Evolutionary conservation across 37 sponge, comb jelly and placozoan species (phyloP).

Genomic region (Agelas oroides): DNA sequence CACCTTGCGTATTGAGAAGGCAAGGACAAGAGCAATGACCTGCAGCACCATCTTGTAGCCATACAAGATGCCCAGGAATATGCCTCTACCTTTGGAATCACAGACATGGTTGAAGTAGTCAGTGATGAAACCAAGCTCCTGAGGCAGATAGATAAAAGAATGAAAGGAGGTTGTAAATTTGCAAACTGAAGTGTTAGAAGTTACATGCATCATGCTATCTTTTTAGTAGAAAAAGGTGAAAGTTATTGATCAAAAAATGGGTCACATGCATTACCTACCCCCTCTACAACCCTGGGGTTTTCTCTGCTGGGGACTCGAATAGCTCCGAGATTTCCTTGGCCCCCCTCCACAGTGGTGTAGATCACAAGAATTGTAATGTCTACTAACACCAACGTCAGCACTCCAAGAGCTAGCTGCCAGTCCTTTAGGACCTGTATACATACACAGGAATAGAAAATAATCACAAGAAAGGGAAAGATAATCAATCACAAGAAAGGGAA

Average conservation of each 20-base stretch:
- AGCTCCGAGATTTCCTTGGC: not conserved
- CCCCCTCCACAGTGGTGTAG: not conserved
- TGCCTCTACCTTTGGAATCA: not conserved
- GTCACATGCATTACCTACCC: not conserved
- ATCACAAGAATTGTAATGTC: constrained; percentile 1
- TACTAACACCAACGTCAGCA: constrained; percentile 10
- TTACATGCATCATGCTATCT: no score
- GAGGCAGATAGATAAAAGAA: not conserved
- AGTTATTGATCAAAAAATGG: no score
- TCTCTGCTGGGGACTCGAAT: constrained; percentile 8
- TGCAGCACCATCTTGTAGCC: constrained; percentile 15
- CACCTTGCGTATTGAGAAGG: constrained; percentile 37
- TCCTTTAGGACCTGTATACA: not conserved
- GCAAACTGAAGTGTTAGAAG: no score
- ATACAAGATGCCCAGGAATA: constrained; percentile 3
- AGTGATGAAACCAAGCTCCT: not conserved
- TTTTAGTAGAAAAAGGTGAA: no score
- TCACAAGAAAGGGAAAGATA: constrained; percentile 11
- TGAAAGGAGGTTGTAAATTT: no score
- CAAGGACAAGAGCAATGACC: constrained; percentile 20
- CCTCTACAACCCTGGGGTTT: not conserved
- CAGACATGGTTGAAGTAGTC: constrained; percentile 4
- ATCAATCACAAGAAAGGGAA: constrained; percentile 44
- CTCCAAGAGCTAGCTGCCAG: constrained; percentile 21
- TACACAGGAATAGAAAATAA: not conserved